Evolutionary conservation across 2,797 vertebrate species (phyloP).

Genomic region (Poliocrania exsul): DNA sequence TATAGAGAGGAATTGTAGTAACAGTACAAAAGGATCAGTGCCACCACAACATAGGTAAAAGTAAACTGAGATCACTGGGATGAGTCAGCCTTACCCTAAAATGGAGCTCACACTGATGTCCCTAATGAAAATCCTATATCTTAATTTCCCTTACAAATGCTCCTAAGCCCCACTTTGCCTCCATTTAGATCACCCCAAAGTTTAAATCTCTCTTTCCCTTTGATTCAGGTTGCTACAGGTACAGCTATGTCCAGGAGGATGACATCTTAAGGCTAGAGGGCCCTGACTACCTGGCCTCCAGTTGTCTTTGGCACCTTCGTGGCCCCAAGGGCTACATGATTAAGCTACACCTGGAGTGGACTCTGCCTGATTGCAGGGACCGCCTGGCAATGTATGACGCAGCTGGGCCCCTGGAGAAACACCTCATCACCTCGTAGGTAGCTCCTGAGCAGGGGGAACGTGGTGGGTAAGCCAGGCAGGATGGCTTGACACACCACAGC

Average conservation of each 20-base stretch:
- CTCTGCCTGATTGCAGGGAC: conserved; percentile 86
- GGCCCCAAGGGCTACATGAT: conserved; percentile 80
- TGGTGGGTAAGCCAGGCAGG: neutral
- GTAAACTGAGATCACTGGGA: neutral
- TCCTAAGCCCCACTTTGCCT: neutral
- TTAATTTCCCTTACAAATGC: neutral
- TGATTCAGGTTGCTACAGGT: conserved; percentile 86
- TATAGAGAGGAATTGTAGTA: neutral
- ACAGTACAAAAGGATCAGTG: neutral
- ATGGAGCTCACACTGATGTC: neutral
- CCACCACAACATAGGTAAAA: neutral
- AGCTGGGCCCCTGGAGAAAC: conserved; percentile 78
- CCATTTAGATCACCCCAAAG: neutral
- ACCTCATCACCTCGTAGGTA: conserved; percentile 92
- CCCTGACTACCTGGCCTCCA: conserved; percentile 82
- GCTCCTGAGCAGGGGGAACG: neutral
- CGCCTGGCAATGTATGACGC: conserved; percentile 87
- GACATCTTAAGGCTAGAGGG: conserved; percentile 77
- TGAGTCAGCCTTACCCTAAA: neutral
- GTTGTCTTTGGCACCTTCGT: conserved; percentile 92
- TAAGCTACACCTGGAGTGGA: conserved; percentile 89
- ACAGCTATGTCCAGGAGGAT: conserved; percentile 78
- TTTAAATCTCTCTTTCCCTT: neutral
- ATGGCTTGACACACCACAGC: neutral
- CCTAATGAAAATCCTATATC: neutral